These are phyloP conservation scores for Pseudorhiza aurosa DNA, from an alignment of 30 jellyfish, hydroid and myxozoan genomes.

Conservation along the genomic window DNA sequence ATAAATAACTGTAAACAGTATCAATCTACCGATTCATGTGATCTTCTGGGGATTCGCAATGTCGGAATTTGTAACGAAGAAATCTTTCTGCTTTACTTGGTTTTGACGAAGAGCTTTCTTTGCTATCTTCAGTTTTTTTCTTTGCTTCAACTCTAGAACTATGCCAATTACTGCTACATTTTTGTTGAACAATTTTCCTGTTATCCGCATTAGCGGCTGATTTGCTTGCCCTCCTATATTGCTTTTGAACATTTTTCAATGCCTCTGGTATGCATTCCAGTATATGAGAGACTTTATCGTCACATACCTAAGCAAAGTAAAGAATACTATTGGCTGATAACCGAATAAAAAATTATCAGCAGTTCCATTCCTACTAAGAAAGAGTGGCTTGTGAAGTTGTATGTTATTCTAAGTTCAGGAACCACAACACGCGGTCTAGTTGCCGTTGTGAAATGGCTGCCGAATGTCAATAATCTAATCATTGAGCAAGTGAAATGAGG, in stretches of 20 bases:
- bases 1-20: not conserved
- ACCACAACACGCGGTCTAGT: not conserved
- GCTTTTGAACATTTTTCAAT: not conserved
- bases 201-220: not conserved
- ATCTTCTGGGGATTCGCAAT: conserved; percentile 8
- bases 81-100: not conserved
- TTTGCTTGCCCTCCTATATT: not conserved
- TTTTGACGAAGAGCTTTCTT: not conserved
- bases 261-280: not conserved
- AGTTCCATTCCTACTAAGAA: no score
- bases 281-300: not conserved
- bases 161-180: conserved; percentile 13
- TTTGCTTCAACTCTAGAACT: not conserved
- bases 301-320: conserved; percentile 11
- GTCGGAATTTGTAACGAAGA: conserved; percentile 10
- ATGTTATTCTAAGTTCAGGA: not conserved
- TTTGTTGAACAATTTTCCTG: not conserved
- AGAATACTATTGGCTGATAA: no score
- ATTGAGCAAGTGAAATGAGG: no score
- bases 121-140: not conserved
- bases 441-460: not conserved
- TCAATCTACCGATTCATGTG: conserved; percentile 23
- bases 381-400: no score
- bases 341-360: no score
- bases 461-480: not conserved